Base-by-base conservation (phyloP, 2,113 vertebrate species). In the Ariopsis seemanni region DNA sequence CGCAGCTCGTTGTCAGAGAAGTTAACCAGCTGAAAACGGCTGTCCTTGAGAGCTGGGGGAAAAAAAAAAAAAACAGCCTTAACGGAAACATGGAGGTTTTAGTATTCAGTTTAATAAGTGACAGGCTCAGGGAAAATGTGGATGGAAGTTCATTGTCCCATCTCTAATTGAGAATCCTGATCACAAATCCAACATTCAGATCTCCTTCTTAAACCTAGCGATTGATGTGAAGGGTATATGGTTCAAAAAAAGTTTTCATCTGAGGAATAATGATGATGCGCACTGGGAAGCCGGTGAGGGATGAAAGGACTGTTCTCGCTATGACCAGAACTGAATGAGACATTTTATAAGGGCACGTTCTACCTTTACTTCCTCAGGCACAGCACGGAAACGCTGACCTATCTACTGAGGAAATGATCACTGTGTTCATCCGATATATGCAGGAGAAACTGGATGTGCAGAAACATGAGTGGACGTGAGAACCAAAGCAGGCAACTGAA, bases 21-120 rank as follows among this genome's bases (percentile, higher is more conserved):
- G 96, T 99, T 99, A 94, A 99, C 97, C 96, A 99, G 94, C 97
- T 99, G 98, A 95, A 99, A 99, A 91, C 98, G 96, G 95, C 97
- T 97, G 96, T 99, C 98, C 95, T 99, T 99, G 94, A 99, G 93
- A 20, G 98, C 98, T 99, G 96, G 83, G 42, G 42, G 34, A 34
- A 42, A 42, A 42, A 42, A 90, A 79, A 93, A 79, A 87, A 48
- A 89, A 34, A 52, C 11, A 74, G 34, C 55, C 22, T 60, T 14
- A 25, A 42, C 53, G 48, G 27, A 58, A 58, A 42, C 18, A 20
- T 5, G 11, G 8, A 72, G 11, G 14, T 71, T 83, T 25, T 42
- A 25, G 89, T 90, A 92, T 88, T 90, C 25, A 62, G n/a, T 50
- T 15, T 12, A 83, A 87, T 74, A 74, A 71, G 71, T 62, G 48